Evolutionary conservation across 1,140 invertebrate genomes (phyloP).

Genomic region (Chironomus striatipennis): DNA sequence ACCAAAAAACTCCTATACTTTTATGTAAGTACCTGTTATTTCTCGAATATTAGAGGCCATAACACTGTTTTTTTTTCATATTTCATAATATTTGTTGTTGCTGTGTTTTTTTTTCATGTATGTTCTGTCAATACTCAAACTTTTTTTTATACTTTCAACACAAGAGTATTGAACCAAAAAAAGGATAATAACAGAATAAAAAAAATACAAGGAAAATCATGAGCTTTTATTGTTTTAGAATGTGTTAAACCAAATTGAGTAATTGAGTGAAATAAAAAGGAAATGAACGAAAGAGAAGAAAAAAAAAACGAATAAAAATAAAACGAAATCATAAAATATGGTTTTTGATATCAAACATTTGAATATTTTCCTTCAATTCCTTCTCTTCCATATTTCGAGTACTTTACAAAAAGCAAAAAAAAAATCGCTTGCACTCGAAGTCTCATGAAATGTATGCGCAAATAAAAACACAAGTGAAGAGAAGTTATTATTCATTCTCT

Average conservation of each 20-base stretch:
- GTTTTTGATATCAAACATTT: too few species aligned
- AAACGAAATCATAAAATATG: neutral
- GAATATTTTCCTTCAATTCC: neutral
- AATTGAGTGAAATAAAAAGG: too few species aligned
- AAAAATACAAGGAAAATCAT: neutral
- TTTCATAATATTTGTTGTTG: neutral
- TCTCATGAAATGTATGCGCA: neutral
- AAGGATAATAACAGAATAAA: neutral
- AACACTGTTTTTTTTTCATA: neutral
- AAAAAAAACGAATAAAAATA: neutral
- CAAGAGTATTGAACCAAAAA: too few species aligned
- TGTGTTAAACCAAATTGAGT: too few species aligned
- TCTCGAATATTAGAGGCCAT: slow-evolving; percentile 40
- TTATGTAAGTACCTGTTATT: slow-evolving; percentile 37
- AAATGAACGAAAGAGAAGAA: neutral
- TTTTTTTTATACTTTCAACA: neutral
- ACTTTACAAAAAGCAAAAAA: neutral
- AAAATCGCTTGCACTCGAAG: neutral
- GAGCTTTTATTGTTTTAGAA: neutral
- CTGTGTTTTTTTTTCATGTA: neutral
- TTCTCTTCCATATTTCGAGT: neutral
- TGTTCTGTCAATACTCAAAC: slow-evolving; percentile 14
- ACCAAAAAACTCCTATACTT: slow-evolving; percentile 84
- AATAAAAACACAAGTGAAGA: neutral
- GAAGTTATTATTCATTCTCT: neutral